Evolutionary conservation across 2,888 invertebrate species (phyloP).

Genomic region (Anticlea derivata): DNA sequence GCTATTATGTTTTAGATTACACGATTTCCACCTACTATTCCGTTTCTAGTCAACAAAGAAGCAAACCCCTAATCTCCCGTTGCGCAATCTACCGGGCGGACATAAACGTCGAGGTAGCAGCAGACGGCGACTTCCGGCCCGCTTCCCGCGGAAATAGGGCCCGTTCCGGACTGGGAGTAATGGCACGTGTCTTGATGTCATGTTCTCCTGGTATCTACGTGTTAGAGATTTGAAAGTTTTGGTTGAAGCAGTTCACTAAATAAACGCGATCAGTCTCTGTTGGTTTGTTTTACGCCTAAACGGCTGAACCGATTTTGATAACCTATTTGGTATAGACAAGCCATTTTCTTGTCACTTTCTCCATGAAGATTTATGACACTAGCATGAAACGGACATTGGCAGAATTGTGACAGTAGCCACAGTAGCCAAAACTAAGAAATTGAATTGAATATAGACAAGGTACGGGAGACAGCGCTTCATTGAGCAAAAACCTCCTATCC

Average conservation of each 20-base stretch:
- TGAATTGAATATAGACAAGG: too few relatives aligned
- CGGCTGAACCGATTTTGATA: too few relatives aligned
- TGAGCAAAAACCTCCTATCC: too few relatives aligned
- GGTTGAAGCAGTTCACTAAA: neutral
- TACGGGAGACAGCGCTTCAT: too few relatives aligned
- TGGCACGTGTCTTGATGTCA: conserved; percentile 59
- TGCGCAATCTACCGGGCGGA: conserved; percentile 54
- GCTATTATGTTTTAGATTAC: too few relatives aligned
- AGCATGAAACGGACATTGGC: too few relatives aligned
- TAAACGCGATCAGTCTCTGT: neutral
- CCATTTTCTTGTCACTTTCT: too few relatives aligned
- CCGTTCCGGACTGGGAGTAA: conserved; percentile 70
- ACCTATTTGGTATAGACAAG: too few relatives aligned
- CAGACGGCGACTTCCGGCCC: conserved; percentile 72
- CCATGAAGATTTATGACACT: too few relatives aligned
- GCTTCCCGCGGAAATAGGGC: conserved; percentile 82
- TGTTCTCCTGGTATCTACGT: conserved; percentile 72
- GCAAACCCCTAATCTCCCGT: conserved; percentile 26
- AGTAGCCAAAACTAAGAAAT: too few relatives aligned
- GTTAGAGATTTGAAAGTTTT: conserved; percentile 44
- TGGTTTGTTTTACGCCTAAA: too few relatives aligned
- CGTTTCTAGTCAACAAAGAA: conserved; percentile 8
- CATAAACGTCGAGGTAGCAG: conserved; percentile 59
- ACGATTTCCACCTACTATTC: neutral
- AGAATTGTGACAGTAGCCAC: too few relatives aligned